A percentile compares a stretch with the other conserved stretches of the same genome.
These are phyloP conservation scores for Tigriopus californicus DNA, from an alignment of 2,888 invertebrate species.

Conservation along the genomic window DNA sequence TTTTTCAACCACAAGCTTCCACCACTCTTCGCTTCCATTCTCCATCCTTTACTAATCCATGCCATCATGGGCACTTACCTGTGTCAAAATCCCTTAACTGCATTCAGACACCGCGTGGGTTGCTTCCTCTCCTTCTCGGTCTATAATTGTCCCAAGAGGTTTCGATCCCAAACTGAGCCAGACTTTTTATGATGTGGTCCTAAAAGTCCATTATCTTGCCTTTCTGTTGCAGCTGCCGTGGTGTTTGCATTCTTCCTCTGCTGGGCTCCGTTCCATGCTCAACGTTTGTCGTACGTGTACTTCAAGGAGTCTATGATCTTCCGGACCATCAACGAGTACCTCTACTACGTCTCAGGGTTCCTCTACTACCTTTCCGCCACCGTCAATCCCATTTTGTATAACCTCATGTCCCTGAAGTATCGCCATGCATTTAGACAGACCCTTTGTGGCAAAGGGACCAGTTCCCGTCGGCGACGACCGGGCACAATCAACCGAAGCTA, in stretches of 20 bases:
- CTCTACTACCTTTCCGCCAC: background rate
- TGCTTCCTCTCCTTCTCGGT: too few relatives aligned
- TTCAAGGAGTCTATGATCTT: constrained; percentile 2
- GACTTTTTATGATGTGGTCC: too few relatives aligned
- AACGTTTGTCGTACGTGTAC: constrained; percentile 39
- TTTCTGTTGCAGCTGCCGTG: constrained; percentile 52
- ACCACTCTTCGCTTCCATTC: too few relatives aligned
- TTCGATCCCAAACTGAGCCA: too few relatives aligned
- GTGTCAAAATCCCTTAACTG: too few relatives aligned
- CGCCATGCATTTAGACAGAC: background rate
- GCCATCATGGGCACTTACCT: too few relatives aligned
- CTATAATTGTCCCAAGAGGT: too few relatives aligned
- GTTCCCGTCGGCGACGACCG: background rate
- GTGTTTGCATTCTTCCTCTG: constrained; percentile 83
- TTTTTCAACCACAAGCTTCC: too few relatives aligned
- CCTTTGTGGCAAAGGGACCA: background rate
- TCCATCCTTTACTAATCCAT: too few relatives aligned
- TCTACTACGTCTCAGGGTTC: background rate
- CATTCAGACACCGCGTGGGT: too few relatives aligned
- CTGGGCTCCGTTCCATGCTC: constrained; percentile 91
- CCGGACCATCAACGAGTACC: constrained; percentile 3
- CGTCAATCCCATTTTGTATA: background rate
- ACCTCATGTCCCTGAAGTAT: background rate
- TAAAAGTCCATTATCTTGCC: too few relatives aligned
- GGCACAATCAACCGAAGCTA: background rate